These are phyloP conservation scores for Cephonodes hylas DNA, from an alignment of 2,888 invertebrate genomes.

Conservation along the genomic window DNA sequence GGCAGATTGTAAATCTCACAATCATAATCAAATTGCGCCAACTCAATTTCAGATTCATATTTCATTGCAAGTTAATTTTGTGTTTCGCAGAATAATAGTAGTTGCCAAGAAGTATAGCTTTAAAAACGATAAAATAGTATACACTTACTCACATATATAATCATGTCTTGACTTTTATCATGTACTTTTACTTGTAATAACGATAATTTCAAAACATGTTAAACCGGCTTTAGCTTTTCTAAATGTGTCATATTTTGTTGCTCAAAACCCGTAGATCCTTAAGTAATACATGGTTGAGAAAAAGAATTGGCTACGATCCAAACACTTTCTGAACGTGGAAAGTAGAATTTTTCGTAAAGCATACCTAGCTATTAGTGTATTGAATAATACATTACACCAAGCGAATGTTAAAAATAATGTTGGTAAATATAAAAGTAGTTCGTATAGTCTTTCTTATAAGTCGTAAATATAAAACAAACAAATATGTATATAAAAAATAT, in stretches of 20 bases:
- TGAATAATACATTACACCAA: background rate
- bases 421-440: too few species aligned
- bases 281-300: background rate
- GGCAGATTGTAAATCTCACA: conserved; percentile 10
- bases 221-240: background rate
- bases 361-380: background rate
- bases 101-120: background rate
- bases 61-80: conserved; percentile 4
- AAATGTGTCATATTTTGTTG: background rate
- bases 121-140: background rate
- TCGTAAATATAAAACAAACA: background rate
- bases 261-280: background rate
- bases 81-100: background rate
- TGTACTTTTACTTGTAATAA: background rate
- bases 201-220: background rate
- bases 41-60: conserved; percentile 8
- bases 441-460: background rate
- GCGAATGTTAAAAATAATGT: too few species aligned
- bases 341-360: background rate
- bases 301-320: background rate
- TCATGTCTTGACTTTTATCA: background rate
- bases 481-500: background rate
- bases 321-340: background rate
- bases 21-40: conserved; percentile 9
- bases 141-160: background rate